phyloP scores from a whole-genome alignment of 2,888 invertebrate genomes.

The Nymphalis urticae region DNA sequence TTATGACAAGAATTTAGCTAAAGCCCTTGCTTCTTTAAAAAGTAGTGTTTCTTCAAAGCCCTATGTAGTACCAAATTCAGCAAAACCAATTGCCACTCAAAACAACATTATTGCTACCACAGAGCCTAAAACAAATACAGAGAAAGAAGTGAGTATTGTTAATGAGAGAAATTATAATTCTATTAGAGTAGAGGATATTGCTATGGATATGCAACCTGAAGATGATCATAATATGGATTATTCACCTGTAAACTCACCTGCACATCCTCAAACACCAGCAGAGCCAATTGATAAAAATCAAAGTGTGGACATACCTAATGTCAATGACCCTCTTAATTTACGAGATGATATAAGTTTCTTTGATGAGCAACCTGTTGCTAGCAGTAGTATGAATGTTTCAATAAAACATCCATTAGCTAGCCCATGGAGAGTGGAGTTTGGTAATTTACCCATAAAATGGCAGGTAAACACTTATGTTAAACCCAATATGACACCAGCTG shows the following conservation, averaged over 20 bases:
- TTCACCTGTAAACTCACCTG: slow-evolving; percentile 66
- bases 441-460: slow-evolving; percentile 71
- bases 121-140: not conserved
- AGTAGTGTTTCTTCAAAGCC: slow-evolving; percentile 48
- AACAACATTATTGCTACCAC: not conserved
- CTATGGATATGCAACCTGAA: slow-evolving; percentile 60
- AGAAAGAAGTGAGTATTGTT: slow-evolving; percentile 20
- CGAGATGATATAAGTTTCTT: slow-evolving; percentile 67
- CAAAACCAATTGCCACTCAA: not conserved
- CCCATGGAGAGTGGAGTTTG: slow-evolving; percentile 75
- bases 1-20: slow-evolving; percentile 68
- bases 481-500: slow-evolving; percentile 76
- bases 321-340: slow-evolving; percentile 64
- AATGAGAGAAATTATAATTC: slow-evolving; percentile 52
- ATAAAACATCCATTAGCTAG: slow-evolving; percentile 63
- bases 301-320: slow-evolving; percentile 34
- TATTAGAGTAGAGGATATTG: slow-evolving; percentile 67
- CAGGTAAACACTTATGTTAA: slow-evolving; percentile 71
- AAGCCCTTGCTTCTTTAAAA: slow-evolving; percentile 61
- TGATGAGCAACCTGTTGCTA: slow-evolving; percentile 71
- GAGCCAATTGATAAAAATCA: slow-evolving; percentile 21
- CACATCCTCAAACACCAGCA: slow-evolving; percentile 38
- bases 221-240: slow-evolving; percentile 59
- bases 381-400: slow-evolving; percentile 71
- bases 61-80: slow-evolving; percentile 35